phyloP scores from a whole-genome alignment of 1,140 invertebrate genomes.

The Brachionus plicatilis region DNA sequence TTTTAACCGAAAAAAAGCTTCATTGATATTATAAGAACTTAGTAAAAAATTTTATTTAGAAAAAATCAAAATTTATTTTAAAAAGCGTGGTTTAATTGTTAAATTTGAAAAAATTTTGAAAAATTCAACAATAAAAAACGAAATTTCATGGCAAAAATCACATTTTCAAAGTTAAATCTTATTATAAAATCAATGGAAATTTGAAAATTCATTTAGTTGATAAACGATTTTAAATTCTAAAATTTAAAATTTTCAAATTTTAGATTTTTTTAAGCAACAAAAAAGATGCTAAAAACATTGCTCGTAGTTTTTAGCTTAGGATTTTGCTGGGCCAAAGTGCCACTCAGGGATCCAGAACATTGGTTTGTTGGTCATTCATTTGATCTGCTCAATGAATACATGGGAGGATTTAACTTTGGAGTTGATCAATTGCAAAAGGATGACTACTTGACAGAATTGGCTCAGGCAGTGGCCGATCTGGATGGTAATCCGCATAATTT shows the following conservation, averaged over 20 bases:
- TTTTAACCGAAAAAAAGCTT: no score
- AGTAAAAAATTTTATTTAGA: no score
- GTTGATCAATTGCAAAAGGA: not conserved
- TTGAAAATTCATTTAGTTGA: no score
- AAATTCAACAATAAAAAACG: no score
- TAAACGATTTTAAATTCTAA: no score
- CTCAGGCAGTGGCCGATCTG: not conserved
- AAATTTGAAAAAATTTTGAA: no score
- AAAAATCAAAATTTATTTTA: no score
- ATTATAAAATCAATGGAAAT: not conserved
- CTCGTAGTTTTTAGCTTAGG: not conserved
- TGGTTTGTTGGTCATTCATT: not conserved
- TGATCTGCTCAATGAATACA: conserved; percentile 4
- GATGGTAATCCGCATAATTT: conserved; percentile 7
- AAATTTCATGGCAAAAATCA: no score
- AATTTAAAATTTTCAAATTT: not conserved
- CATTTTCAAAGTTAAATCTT: not conserved
- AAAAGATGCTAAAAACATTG: not conserved
- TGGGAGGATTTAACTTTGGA: conserved; percentile 28
- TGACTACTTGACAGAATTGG: not conserved
- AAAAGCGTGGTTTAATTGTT: no score
- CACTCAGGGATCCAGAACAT: not conserved
- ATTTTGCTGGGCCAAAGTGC: not conserved
- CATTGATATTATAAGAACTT: no score
- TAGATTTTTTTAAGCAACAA: not conserved